These are phyloP conservation scores for Enteromius trimaculatus DNA, from an alignment of 2,797 vertebrate species.

Conservation along the genomic window DNA sequence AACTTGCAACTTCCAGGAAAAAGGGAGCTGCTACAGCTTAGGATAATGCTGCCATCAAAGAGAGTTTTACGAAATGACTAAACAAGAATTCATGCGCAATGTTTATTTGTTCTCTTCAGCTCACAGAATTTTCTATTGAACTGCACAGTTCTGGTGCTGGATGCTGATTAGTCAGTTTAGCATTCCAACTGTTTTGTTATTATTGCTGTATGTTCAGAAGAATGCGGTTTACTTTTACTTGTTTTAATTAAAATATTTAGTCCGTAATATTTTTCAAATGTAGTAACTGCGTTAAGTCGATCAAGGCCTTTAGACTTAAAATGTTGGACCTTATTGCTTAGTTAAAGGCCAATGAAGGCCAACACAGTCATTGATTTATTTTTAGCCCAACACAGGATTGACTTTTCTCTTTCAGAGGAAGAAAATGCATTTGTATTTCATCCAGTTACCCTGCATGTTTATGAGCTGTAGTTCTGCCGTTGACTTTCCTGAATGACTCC, in stretches of 20 bases:
- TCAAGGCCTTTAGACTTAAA: neutral
- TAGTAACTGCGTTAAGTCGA: neutral
- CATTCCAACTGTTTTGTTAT: neutral
- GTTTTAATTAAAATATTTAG: neutral
- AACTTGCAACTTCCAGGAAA: constrained; percentile 37
- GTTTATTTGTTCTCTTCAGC: constrained; percentile 21
- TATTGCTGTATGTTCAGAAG: neutral
- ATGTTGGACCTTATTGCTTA: neutral
- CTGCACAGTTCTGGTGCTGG: neutral
- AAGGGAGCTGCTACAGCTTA: constrained; percentile 5
- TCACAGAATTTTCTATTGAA: neutral
- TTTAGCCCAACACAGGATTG: neutral
- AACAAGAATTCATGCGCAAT: constrained; percentile 1
- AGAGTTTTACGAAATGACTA: constrained; percentile 34
- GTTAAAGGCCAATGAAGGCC: constrained; percentile 62
- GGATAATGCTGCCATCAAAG: constrained; percentile 31
- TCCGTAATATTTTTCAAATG: neutral
- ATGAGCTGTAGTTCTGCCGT: neutral
- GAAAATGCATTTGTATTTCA: neutral
- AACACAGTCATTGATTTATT: constrained; percentile 9
- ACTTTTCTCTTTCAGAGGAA: constrained; percentile 11
- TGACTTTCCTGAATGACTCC: constrained; percentile 21
- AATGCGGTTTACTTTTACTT: neutral
- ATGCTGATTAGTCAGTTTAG: neutral
- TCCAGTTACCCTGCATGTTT: neutral